phyloP scores from a whole-genome alignment of 2,888 invertebrate species.

The Plagodis pulveraria region DNA sequence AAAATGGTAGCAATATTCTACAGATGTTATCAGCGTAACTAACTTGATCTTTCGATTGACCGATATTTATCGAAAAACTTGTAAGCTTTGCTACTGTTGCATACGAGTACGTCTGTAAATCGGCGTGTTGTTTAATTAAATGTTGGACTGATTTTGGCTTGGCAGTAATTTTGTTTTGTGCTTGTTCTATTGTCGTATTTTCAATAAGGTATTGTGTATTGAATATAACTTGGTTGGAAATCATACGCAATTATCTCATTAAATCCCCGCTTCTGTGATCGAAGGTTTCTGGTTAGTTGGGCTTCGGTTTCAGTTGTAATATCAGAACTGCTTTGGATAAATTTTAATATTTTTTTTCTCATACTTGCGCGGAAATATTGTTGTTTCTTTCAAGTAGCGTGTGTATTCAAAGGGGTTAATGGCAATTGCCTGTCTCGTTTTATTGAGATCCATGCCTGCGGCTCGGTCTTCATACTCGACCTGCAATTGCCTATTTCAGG shows the following conservation, averaged over 20 bases:
- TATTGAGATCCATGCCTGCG: no score
- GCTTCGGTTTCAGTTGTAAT: background rate
- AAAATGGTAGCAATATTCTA: no score
- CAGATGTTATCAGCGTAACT: no score
- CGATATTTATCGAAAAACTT: background rate
- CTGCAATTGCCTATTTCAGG: no score
- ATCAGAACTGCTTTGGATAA: background rate
- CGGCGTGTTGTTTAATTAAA: conserved; percentile 63
- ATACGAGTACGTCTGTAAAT: conserved; percentile 1
- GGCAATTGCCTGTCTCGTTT: no score
- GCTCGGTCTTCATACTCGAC: no score
- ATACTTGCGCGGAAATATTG: no score
- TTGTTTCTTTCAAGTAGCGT: no score
- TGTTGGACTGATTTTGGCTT: conserved; percentile 57
- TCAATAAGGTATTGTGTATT: conserved; percentile 54
- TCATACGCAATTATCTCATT: conserved; percentile 51
- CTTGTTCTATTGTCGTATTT: conserved; percentile 58
- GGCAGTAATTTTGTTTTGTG: conserved; percentile 65
- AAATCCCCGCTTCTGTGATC: conserved; percentile 41
- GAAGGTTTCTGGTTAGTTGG: conserved; percentile 29
- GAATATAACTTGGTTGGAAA: conserved; percentile 53
- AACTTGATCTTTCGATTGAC: no score
- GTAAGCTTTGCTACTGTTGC: conserved; percentile 13
- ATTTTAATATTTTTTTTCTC: no score
- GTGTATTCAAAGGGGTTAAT: no score